Base-by-base conservation (phyloP, 2,797 vertebrate genomes). In the Xyrichtys novacula region DNA sequence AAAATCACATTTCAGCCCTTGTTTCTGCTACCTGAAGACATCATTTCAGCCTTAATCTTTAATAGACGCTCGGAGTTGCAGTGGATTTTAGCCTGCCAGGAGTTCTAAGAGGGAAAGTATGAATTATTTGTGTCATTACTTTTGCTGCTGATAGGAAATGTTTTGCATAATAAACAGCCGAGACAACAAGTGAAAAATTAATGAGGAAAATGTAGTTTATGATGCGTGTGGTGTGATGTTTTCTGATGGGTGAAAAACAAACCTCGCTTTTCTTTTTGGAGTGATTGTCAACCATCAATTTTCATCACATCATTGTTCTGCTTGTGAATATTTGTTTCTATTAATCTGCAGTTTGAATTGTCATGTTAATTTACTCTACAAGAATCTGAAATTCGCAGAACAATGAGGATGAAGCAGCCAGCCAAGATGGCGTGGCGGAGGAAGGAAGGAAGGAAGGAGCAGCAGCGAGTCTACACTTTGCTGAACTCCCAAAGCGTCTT, bases 81-180 rank as follows among this genome's bases (percentile, higher is more conserved):
- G 71, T 72, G 68, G 68, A 78, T 85, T 81, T 68, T 22, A 65
- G 68, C 76, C 50, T 62, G 66, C 53, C 46, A 50, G 63, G 11
- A 75, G 71, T 73, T 85, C 71, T 71, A 43, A 68, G 48, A 71
- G 38, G 44, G 44, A 80, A 79, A 64, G 29, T 71, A 79, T 85
- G 76, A 88, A 88, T 88, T 86, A 88, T 86, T 88, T 88, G 80
- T 74, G 59, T 43, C 72, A 70, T 84, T 87, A 77, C 55, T 77
- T 84, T 74, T 80, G 83, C 69, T 67, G 76, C 74, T 78, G 70
- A 88, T 89, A 66, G 74, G 67, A 78, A 71, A 70, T 77, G 77
- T 85, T 91, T 89, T 86, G 84, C 79, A 77, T 80, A 64, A 80
- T 83, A 88, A 88, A 83, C 84, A 86, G 47, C 54, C 23, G 16